Evolutionary conservation across 2,888 invertebrate species (phyloP), one percentile per base, ranked within the genome.

Genomic region (Conchocele bisecta): DNA sequence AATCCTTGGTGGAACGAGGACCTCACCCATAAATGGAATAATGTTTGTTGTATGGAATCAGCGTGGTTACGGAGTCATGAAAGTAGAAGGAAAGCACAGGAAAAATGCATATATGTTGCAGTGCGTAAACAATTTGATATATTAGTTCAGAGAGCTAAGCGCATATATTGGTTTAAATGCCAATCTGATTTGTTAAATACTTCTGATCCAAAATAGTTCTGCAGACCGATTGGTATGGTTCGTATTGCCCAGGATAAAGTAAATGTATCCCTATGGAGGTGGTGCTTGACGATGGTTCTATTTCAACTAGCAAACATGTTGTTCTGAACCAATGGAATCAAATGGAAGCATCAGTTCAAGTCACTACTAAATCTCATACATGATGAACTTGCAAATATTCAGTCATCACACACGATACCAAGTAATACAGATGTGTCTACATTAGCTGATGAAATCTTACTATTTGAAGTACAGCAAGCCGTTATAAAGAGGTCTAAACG

Each of bases 401-500:
- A n/a, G n/a, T n/a, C n/a, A n/a, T n/a, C n/a, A n/a, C n/a, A n/a
- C n/a, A n/a, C n/a, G n/a, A n/a, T n/a, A n/a, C n/a, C n/a, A n/a
- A n/a, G n/a, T n/a, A n/a, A n/a, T n/a, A n/a, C n/a, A n/a, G n/a
- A n/a, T n/a, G 22, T 33, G 9, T n/a, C 24, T 24, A 22, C 15
- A n/a, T n/a, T 54, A 35, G 41, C 48, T 33, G 28, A 50, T 13
- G 50, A 13, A 20, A 60, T 39, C 35, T 26, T 24, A 6, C 24
- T 59, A 7, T 13, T 46, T 3, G 59, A 59, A 15, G 31, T 59
- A 6, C 13, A 22, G 2, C 42, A 59, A 31, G 58, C 59, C 2
- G 44, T 66, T n/a, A n/a, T 13, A 9, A n/a, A 20, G 29, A n/a
- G n/a, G n/a, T 59, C 65, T 13, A 70, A 59, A 22, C 15, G 44